A percentile compares a stretch with the other conserved stretches of the same genome.
These are phyloP conservation scores for Harpalus rufipes DNA, from an alignment of 2,888 invertebrate genomes.

Conservation along the genomic window DNA sequence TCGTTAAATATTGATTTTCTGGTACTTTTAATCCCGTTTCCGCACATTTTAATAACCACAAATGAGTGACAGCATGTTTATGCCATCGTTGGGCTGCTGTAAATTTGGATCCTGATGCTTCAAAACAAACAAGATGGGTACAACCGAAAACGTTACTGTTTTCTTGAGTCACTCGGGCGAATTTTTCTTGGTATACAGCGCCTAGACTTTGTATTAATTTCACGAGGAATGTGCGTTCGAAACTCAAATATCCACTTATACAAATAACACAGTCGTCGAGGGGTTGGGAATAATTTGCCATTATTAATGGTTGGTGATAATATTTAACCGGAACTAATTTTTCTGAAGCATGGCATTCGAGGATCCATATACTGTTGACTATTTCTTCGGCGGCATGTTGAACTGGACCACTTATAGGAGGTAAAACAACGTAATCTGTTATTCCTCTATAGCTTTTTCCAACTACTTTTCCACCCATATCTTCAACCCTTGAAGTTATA, in stretches of 20 bases:
- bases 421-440: slow-evolving; percentile 84
- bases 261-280: slow-evolving; percentile 87
- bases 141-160: slow-evolving; percentile 81
- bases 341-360: slow-evolving; percentile 82
- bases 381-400: slow-evolving; percentile 80
- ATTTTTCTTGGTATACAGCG: slow-evolving; percentile 82
- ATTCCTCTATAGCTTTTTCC: slow-evolving; percentile 77
- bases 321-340: slow-evolving; percentile 82
- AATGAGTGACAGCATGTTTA: slow-evolving; percentile 87
- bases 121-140: slow-evolving; percentile 90
- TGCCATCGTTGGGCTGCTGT: slow-evolving; percentile 91
- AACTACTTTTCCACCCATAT: slow-evolving; percentile 80
- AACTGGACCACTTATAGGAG: slow-evolving; percentile 78
- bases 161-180: slow-evolving; percentile 80
- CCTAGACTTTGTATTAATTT: slow-evolving; percentile 86
- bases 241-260: slow-evolving; percentile 86
- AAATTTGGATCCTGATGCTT: slow-evolving; percentile 88
- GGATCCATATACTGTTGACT: slow-evolving; percentile 87
- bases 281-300: slow-evolving; percentile 77
- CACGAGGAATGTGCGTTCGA: slow-evolving; percentile 87
- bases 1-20: slow-evolving; percentile 77
- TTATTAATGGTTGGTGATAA: slow-evolving; percentile 84
- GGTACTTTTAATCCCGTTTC: slow-evolving; percentile 78
- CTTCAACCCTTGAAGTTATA: slow-evolving; percentile 78
- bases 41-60: slow-evolving; percentile 89